Evolutionary conservation across 2,888 invertebrate genomes (phyloP), one percentile per base, ranked within the genome.

Genomic region (Tyria jacobaeae): DNA sequence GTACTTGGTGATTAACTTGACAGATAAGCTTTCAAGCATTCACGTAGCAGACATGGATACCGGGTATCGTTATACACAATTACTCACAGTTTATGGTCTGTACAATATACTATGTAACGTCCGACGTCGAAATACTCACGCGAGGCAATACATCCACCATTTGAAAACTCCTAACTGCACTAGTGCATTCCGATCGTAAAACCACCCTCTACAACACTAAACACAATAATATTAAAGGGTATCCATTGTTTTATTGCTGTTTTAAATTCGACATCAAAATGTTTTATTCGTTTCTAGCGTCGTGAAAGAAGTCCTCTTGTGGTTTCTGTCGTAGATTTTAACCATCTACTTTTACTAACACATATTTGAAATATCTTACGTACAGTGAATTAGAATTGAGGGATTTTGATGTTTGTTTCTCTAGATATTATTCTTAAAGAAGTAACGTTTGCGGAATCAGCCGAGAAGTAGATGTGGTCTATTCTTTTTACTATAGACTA

Each of bases 181-280:
- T 82, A 75, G 70, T 78, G 76, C 66, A 67, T 60, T 62, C 69
- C 48, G 70, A 47, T 86, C 85, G 83, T 87, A 86, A 87, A 87
- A 75, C 66, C 75, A 73, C 79, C 84, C 84, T 78, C 79, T 71
- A 78, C 79, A 70, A 78, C 73, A 80, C 75, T 77, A 73, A 81
- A 79, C 74, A 80, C 75, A 78, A 73, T 80, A 79, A 85, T 85
- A 85, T 86, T 84, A 83, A n/a, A 82, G 79, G 80, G 77, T 75
- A 70, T 79, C 83, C 80, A 81, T 79, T 77, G 79, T 80, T 88
- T 89, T 88, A 88, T 72, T 84, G 80, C 73, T 75, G 80, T 78
- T 83, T 84, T 87, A 85, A 86, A 87, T 82, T 83, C 70, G 76
- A 79, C 84, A 82, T 85, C 81, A 78, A 79, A 81, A 81, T 80